Evolutionary conservation across 2,888 invertebrate genomes (phyloP).

Genomic region (Torymus texanus): DNA sequence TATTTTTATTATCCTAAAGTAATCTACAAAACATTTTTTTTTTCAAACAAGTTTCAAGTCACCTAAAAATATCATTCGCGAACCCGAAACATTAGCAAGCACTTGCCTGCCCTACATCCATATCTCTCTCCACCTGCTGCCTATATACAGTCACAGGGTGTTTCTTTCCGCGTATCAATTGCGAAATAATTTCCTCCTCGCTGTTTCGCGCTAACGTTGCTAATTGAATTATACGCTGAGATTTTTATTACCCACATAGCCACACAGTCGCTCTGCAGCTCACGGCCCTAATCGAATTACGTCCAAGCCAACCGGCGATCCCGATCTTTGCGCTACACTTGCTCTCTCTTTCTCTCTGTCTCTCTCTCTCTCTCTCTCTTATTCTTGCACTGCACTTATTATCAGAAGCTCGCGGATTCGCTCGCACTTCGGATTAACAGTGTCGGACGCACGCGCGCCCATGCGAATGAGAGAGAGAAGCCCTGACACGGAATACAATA

Average conservation of each 20-base stretch:
- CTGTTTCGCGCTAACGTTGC: neutral
- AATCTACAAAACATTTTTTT: no score
- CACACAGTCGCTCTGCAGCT: neutral
- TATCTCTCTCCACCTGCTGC: neutral
- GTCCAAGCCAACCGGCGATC: neutral
- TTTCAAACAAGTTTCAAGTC: no score
- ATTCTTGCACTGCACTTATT: no score
- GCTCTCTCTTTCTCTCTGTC: no score
- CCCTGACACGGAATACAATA: constrained; percentile 30
- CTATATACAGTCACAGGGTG: neutral
- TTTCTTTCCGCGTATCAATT: constrained; percentile 15
- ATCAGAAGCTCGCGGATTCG: no score
- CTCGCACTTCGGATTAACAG: no score
- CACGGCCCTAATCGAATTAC: constrained; percentile 6
- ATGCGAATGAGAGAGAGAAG: neutral
- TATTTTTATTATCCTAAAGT: no score
- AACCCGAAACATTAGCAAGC: no score
- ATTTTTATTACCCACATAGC: neutral
- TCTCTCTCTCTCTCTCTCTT: no score
- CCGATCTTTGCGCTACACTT: neutral
- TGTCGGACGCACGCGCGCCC: neutral
- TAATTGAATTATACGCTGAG: constrained; percentile 18
- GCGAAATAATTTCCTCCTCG: constrained; percentile 10
- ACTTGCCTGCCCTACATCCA: no score
- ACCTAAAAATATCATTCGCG: no score